Evolutionary conservation across 2,888 invertebrate species (phyloP), one percentile per base, ranked within the genome.

Genomic region (Tachystola acroxantha): DNA sequence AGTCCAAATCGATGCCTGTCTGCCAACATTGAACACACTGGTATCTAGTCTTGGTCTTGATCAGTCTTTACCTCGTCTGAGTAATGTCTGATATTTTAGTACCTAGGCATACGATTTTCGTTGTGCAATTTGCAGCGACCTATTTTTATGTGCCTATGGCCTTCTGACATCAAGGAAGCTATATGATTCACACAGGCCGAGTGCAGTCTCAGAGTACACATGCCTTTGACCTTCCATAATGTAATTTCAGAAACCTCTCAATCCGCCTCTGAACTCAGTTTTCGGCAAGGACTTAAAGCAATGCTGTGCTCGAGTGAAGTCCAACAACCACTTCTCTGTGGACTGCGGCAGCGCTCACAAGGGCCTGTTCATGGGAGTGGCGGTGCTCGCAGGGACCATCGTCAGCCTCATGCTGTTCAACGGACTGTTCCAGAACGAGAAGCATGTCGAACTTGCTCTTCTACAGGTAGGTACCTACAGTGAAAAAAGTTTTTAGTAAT

Each of bases 261-360:
- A 60, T 36, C 46, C 53, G 9, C 28, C 47, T 2, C 38, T 41
- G 6, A 53, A 38, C 10, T n/a, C 37, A 20, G 19, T 40, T 2
- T 34, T 39, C 7, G 37, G 33, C 27, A 50, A 49, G 32, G 62
- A 61, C 16, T 26, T 42, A 5, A 50, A 47, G 9, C 69, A 68
- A 35, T 76, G 78, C 43, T 76, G 78, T 37, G 54, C 16, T 6
- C 65, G 73, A 34, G 52, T 68, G 5, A 84, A 78, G 45, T 76
- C 82, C 11, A 79, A 70, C 51, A 87, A 79, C 53, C 90, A 90
- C 53, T 91, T 90, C 68, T 90, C 90, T 1, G 90, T 94, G 28
- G 94, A 94, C 78, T 94, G 93, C 67, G 91, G 92, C 27, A 91
- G 90, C 47, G 91, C 93, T 7, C 92, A 93, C 64, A 91, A 91